These are phyloP conservation scores for Troides oblongomaculatus DNA, from an alignment of 2,888 invertebrate species.

Conservation along the genomic window DNA sequence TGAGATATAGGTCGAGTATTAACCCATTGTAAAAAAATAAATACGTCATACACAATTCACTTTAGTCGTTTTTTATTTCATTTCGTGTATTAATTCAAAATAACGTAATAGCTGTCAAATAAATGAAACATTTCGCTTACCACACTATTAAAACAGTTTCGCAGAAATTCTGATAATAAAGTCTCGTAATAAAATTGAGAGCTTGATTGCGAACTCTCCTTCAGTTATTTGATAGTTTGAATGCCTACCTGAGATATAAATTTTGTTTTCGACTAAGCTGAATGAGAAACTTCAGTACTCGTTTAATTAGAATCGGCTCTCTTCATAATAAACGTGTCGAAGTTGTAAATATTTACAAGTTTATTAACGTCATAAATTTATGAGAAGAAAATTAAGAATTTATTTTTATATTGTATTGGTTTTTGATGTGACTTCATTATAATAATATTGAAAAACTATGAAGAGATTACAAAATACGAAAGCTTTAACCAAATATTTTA, in stretches of 20 bases:
- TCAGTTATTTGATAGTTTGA: conserved; percentile 21
- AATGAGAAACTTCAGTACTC: conserved; percentile 9
- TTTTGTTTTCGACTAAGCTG: conserved; percentile 13
- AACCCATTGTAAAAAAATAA: too few species aligned
- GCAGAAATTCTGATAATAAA: conserved; percentile 6
- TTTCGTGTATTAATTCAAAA: neutral
- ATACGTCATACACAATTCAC: too few species aligned
- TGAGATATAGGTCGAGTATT: too few species aligned
- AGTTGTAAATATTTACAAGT: neutral
- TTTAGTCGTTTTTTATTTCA: too few species aligned
- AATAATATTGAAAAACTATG: too few species aligned
- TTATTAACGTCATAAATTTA: too few species aligned
- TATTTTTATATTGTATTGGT: too few species aligned
- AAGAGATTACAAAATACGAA: too few species aligned
- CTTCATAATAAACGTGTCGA: neutral
- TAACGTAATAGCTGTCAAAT: neutral
- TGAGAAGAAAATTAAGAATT: too few species aligned
- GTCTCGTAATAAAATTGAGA: conserved; percentile 25
- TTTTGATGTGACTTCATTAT: too few species aligned
- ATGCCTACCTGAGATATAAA: conserved; percentile 11
- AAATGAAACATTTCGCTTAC: neutral
- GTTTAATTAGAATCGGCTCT: conserved; percentile 9
- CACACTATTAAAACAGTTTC: neutral
- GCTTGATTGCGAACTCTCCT: conserved; percentile 22
- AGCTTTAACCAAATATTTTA: too few species aligned